Base-by-base conservation (phyloP, 2,888 invertebrate genomes). In the Linnaemya tessellans region DNA sequence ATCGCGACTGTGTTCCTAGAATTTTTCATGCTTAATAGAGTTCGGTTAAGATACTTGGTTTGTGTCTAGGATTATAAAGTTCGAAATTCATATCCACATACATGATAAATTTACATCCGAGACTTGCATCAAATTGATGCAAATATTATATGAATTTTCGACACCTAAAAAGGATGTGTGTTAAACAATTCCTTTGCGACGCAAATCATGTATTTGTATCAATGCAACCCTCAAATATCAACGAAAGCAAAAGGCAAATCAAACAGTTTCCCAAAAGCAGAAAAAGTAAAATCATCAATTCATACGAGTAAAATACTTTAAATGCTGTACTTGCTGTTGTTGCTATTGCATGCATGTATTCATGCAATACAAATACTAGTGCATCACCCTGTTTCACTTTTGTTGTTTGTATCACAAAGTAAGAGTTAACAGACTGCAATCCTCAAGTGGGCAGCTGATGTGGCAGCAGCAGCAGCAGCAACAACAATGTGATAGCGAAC, bases 351-450 rank as follows among this genome's bases (percentile, higher is more conserved):
- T 71, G 67, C 46, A 78, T 78, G 84, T 73, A 43, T 60, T 62
- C 70, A 62, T 70, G 67, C 74, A 70, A 68, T 68, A 81, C 65
- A 64, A 73, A 20, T 80, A 62, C 54, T 56, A 78, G 62, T 56
- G 75, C 75, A 79, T 80, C 65, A 71, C 18, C 71, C n/a, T 51
- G 15, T 79, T 73, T 80, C 56, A 22, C 30, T 67, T 58, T 38
- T 58, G 25, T 58, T 74, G 18, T 30, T 71, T 65, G 70, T 60
- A 60, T 10, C 70, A 65, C 65, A 80, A 80, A 73, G 67, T 73
- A 58, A 85, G 65, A 85, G 79, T 75, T 82, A 85, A 85, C 85
- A 82, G 82, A 85, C 85, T 65, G 41, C 85, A 82, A 85, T 79
- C 49, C 82, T 75, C 82, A 80, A 82, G 85, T 85, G 82, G 85